A percentile compares a stretch with the other conserved stretches of the same genome.
Evolutionary conservation across 2,797 vertebrate genomes (phyloP).

Genomic region (Lepilemur ruficaudatus): DNA sequence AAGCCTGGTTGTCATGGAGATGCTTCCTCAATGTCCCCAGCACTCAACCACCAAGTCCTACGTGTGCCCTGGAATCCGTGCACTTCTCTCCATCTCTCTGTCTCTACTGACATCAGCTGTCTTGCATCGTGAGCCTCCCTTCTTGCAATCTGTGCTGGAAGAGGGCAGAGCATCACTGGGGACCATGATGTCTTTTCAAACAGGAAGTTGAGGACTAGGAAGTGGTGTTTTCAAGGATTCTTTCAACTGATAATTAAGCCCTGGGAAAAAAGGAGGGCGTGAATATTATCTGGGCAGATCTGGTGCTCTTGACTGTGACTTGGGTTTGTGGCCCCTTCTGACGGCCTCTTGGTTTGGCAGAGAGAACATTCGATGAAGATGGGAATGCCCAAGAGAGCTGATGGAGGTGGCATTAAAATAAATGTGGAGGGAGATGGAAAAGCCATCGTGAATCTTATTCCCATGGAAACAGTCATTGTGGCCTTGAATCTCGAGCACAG

Average conservation of each 20-base stretch:
- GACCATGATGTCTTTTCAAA: not conserved
- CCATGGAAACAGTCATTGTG: conserved; percentile 53
- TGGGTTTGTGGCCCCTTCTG: not conserved
- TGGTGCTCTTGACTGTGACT: not conserved
- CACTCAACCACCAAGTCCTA: not conserved
- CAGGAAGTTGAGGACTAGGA: not conserved
- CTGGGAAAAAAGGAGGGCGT: not conserved
- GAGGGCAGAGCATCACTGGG: not conserved
- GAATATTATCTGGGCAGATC: not conserved
- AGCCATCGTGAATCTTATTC: not conserved
- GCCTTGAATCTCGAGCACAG: conserved; percentile 44
- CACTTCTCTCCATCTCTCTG: not conserved
- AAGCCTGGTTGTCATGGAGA: not conserved
- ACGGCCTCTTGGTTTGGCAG: not conserved
- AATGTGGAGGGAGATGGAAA: not conserved
- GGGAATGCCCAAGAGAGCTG: not conserved
- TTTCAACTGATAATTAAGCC: not conserved
- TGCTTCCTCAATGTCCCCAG: not conserved
- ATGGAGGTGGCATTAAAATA: not conserved
- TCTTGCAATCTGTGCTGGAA: not conserved
- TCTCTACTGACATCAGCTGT: not conserved
- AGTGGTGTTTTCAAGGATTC: not conserved
- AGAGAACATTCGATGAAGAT: not conserved
- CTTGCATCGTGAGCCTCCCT: accelerated
- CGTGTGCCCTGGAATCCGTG: not conserved